These are phyloP conservation scores for Eupeodes latifasciatus DNA, from an alignment of 2,888 invertebrate genomes.

Conservation along the genomic window DNA sequence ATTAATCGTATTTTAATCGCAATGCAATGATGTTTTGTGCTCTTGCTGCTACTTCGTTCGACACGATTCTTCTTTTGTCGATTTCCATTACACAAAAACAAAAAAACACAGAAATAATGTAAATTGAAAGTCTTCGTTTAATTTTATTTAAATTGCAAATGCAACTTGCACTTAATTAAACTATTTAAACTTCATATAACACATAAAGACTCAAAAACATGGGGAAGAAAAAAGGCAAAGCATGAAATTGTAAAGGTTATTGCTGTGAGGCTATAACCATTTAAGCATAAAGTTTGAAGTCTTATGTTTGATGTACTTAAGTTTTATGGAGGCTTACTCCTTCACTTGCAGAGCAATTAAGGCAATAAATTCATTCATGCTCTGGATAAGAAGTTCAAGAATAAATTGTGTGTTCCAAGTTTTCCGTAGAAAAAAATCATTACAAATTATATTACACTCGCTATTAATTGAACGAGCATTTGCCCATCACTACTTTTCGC, in stretches of 20 bases:
- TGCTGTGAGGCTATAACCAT: neutral
- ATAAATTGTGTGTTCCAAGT: neutral
- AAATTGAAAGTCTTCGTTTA: conserved; percentile 28
- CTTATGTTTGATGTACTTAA: neutral
- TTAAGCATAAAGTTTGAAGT: neutral
- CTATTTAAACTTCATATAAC: neutral
- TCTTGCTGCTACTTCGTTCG: neutral
- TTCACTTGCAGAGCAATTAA: too few relatives aligned
- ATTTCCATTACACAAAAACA: neutral
- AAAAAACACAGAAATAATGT: neutral
- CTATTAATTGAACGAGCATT: too few relatives aligned
- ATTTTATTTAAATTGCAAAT: conserved; percentile 20
- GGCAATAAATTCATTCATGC: neutral
- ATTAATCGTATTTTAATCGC: conserved; percentile 36
- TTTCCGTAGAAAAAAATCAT: neutral
- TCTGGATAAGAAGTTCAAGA: neutral
- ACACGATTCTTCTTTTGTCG: conserved; percentile 12
- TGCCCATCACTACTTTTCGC: too few relatives aligned
- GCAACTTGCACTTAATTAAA: neutral
- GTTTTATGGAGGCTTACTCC: too few relatives aligned
- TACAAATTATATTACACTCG: too few relatives aligned
- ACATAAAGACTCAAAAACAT: neutral
- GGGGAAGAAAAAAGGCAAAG: neutral
- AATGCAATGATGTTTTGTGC: neutral
- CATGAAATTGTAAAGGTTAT: neutral